Base-by-base conservation (phyloP, 2,113 vertebrate species). In the Lepisosteus oculatus region DNA sequence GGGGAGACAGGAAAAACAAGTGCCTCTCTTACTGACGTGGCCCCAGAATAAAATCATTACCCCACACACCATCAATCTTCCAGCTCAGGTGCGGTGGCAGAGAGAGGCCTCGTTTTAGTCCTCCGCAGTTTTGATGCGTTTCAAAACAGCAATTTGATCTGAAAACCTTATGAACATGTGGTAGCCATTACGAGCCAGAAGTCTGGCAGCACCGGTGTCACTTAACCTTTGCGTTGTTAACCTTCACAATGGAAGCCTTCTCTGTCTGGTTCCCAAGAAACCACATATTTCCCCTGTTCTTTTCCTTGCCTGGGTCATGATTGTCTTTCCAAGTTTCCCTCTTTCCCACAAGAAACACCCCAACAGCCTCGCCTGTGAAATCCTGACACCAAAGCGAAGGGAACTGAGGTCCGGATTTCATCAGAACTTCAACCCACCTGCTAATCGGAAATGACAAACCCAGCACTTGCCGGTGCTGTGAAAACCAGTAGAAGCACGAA, bases 111-210 rank as follows among this genome's bases (percentile, higher is more conserved):
- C 72, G 43, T 77, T 90, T 87, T 87, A 87, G 83, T 79, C 79
- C 72, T 87, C 82, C 83, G 67, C 55, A 76, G 79, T 67, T 83
- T 72, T 72, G 65, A 78, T 77, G 76, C 82, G 82, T 85, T 88
- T 86, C 83, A 70, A 74, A 79, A 85, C 79, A 73, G 72, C 75
- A 12, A 78, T 83, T 78, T 84, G 80, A 86, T 84, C 80, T 57
- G 78, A 83, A 84, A 87, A 78, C 74, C 79, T 43, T 63, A 70
- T 72, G 76, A 68, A 85, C 88, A 93, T 88, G 77, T 87, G 86
- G 85, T 82, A 86, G 76, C 78, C 78, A 88, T 90, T 79, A 83
- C 12, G 3, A 65, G 62, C 29, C 62, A 65, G 29, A 29, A 29
- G 29, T 29, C 29, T 65, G 17, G 62, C 62, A 42, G 8, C 9